Evolutionary conservation across 2,797 vertebrate species (phyloP).

Genomic region (Thripadectes ignobilis): DNA sequence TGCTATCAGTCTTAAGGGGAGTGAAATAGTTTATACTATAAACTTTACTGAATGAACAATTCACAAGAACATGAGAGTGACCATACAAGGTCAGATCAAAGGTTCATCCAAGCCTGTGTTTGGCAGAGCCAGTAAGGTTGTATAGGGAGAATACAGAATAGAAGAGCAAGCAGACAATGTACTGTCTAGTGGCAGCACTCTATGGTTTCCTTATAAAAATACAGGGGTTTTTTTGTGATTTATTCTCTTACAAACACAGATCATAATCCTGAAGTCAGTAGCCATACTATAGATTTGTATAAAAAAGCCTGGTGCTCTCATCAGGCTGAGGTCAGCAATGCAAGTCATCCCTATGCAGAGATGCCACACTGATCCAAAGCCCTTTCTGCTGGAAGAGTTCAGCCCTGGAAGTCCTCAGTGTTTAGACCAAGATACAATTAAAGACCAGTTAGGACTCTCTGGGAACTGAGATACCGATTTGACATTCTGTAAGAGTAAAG

Average conservation of each 20-base stretch:
- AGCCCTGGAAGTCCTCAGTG: background rate
- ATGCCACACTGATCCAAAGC: background rate
- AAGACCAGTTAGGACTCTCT: background rate
- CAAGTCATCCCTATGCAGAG: background rate
- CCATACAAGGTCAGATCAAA: background rate
- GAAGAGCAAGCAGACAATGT: background rate
- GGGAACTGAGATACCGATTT: background rate
- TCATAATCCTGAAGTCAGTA: background rate
- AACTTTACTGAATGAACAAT: background rate
- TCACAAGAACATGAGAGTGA: background rate
- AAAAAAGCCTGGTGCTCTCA: background rate
- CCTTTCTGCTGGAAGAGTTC: background rate
- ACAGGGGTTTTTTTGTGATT: background rate
- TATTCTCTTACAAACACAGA: background rate
- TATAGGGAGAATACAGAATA: background rate
- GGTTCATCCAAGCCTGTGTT: background rate
- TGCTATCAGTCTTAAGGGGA: background rate
- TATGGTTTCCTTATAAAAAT: background rate
- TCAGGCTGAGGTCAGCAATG: background rate
- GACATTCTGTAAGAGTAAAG: conserved; percentile 28
- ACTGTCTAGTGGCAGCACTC: background rate
- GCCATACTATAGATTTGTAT: background rate
- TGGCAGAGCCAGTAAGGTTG: background rate
- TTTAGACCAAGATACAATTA: conserved; percentile 21
- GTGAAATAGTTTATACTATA: background rate